Base-by-base conservation (phyloP, 2,113 vertebrate species). In the Eurystomus gularis region DNA sequence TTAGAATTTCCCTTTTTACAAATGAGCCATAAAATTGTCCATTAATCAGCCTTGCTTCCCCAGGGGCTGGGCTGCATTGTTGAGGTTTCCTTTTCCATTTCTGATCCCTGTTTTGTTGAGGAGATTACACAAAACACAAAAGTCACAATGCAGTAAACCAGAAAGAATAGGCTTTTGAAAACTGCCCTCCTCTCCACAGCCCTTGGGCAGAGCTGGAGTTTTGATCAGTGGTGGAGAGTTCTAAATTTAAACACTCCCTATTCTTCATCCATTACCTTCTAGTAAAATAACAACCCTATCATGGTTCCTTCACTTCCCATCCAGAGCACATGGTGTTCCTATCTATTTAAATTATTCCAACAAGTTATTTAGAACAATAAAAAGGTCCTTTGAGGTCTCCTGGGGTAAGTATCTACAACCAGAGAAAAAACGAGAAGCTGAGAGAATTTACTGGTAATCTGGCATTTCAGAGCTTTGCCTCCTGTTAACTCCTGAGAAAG, bases 21-120 rank as follows among this genome's bases (percentile, higher is more conserved):
- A 98, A 98, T 97, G 97, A 98, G 96, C 97, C 97, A 98, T 97
- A 98, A 98, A 98, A 98, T 98, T 97, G 85, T 90, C 88, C 97
- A 97, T 98, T 98, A 98, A 97, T 97, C 97, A 97, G 80, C 19
- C 75, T 80, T 94, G 78, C 65, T 91, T 98, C 96, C 91, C 95
- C 58, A 93, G 92, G 92, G 96, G 68, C 55, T 26, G 10, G 86
- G 49, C 92, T 90, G 83, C 92, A 97, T 98, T 98, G 97, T 98
- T 93, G 88, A 97, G 81, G 82, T 96, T 98, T 98, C 98, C 98
- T 97, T 98, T 98, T 97, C 97, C 97, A 97, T 97, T 97, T 94
- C 82, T 97, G 97, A 97, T 97, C 96, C 92, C 72, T 87, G 90
- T 95, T 97, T 98, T 97, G 82, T 92, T 83, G 86, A 96, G 86